Base-by-base conservation (phyloP, 1,140 invertebrate genomes). In the Papilio polytes region DNA sequence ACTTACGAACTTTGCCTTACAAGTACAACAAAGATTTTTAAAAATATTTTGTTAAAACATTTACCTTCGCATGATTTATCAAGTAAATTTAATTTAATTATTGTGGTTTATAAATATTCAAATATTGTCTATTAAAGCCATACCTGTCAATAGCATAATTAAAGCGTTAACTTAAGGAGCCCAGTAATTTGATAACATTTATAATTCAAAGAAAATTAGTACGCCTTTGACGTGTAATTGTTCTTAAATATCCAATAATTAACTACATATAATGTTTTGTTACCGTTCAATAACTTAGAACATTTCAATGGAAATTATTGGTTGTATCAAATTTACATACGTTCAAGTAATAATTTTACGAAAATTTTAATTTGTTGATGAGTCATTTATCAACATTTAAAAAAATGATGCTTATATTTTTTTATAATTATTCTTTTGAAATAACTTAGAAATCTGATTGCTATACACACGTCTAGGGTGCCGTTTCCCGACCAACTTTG, bases 181-280 rank as follows among this genome's bases (percentile, higher is more conserved):
- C 63, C 63, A 66, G 26, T 66, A 66, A 66, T 66, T 66, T 31
- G 12, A 66, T 26, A 31, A 31, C 63, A 12, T 31, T 66, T 8
- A 66, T 6, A 31, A 66, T 66, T 31, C 63, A 31, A 66, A 31
- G 63, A 66, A 66, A 66, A 66, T 66, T 66, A 31, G 26, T 13
- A 56, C 53, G 53, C 31, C 63, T 66, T 31, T 10, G 26, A 66
- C 63, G 63, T 15, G 48, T 51, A 51, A 51, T 51, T 51, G 13
- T 51, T 51, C 4, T 51, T 15, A 51, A 51, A 51, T 51, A 51
- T 51, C 48, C 13, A 56, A 0, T 53, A 53, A 81, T 80, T 81
- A 80, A 81, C 77, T 83, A 79, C n/a, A 77, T 82, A 18, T 20
- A 59, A 59, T 59, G 44, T 36, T 76, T 51, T 78, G 31, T 53